phyloP scores from a whole-genome alignment of 2,888 invertebrate genomes.

The Ochropleura leucogaster region DNA sequence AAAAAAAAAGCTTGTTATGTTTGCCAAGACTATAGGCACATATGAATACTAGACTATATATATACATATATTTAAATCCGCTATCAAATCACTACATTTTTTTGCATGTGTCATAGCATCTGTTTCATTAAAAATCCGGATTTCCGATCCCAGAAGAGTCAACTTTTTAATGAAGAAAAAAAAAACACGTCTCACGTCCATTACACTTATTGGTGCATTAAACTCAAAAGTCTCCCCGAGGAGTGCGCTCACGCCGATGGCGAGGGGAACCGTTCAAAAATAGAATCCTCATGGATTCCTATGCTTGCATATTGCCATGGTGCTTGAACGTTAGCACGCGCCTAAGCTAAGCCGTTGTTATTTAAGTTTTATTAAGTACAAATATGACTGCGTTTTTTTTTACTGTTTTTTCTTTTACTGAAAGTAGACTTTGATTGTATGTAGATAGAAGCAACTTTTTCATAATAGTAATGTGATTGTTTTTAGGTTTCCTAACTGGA shows the following conservation, averaged over 20 bases:
- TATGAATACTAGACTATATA: no score
- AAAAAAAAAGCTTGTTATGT: no score
- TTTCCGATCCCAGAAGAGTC: slow-evolving; percentile 3
- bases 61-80: no score
- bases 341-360: slow-evolving; percentile 53
- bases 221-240: slow-evolving; percentile 76
- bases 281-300: slow-evolving; percentile 83
- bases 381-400: background rate
- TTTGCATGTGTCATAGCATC: background rate
- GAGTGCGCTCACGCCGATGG: slow-evolving; percentile 77
- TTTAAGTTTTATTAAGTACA: slow-evolving; percentile 39
- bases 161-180: slow-evolving; percentile 35
- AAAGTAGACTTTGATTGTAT: background rate
- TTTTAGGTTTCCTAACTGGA: background rate
- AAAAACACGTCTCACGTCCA: slow-evolving; percentile 56
- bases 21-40: no score
- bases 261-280: slow-evolving; percentile 83
- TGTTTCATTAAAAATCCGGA: slow-evolving; percentile 11
- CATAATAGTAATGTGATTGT: background rate
- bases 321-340: slow-evolving; percentile 73
- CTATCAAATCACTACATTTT: background rate
- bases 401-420: background rate
- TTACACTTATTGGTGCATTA: slow-evolving; percentile 78
- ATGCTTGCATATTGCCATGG: slow-evolving; percentile 71
- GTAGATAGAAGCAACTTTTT: background rate